These are phyloP conservation scores for Sitophilus oryzae DNA, from an alignment of 1,140 invertebrate genomes.

Conservation along the genomic window DNA sequence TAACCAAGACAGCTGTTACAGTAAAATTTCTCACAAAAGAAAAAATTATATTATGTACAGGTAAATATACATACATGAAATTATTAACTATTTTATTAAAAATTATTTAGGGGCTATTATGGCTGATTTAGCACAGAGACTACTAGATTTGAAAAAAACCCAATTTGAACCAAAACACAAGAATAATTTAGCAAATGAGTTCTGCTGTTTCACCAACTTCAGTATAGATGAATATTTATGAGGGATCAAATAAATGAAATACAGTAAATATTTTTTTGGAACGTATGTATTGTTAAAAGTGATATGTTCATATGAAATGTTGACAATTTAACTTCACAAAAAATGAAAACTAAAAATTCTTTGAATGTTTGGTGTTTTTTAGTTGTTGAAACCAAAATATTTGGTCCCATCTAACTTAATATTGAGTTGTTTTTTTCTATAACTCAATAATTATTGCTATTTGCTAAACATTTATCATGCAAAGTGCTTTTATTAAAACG, in stretches of 20 bases:
- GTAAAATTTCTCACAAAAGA: conserved; percentile 70
- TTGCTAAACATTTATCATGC: neutral
- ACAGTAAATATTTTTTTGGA: conserved; percentile 21
- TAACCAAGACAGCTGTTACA: conserved; percentile 75
- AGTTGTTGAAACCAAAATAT: conserved; percentile 6
- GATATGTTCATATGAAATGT: conserved; percentile 36
- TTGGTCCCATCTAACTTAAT: conserved; percentile 13
- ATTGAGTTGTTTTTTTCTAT: too few species aligned
- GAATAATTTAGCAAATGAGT: conserved; percentile 89
- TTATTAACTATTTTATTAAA: conserved; percentile 12
- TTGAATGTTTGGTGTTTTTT: conserved; percentile 1
- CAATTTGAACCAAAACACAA: conserved; percentile 74
- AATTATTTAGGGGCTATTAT: conserved; percentile 64
- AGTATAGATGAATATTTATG: conserved; percentile 49
- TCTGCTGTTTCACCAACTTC: conserved; percentile 86
- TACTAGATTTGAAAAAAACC: conserved; percentile 62
- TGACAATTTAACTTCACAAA: conserved; percentile 5
- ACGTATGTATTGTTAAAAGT: conserved; percentile 23
- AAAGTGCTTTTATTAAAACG: too few species aligned
- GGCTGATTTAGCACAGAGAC: conserved; percentile 57
- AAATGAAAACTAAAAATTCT: conserved; percentile 1
- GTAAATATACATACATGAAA: conserved; percentile 44
- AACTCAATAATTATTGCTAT: conserved; percentile 1
- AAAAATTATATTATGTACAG: conserved; percentile 87
- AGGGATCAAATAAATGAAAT: too few species aligned